Base-by-base conservation (phyloP, 92 coral and sea anemone species). In the Parazoanthus darwini region DNA sequence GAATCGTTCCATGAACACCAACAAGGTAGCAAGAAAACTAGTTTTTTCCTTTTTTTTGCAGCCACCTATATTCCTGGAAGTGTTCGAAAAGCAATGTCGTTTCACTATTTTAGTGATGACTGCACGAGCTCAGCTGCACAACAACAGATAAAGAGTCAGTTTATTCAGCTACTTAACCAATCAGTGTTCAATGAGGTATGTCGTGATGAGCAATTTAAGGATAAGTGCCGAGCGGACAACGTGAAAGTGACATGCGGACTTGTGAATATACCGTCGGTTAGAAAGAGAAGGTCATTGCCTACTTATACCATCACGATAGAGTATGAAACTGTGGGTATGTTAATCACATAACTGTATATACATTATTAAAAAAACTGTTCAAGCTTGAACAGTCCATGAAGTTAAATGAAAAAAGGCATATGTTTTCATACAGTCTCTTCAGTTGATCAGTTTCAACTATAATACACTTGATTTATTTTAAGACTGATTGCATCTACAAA, bases 211-310 rank as follows among this genome's bases (percentile, higher is more conserved):
- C 23, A 16, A 22, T 48, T 89, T 54, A 86, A 89, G n/a, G 92
- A 92, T 37, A 77, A 70, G 23, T 92, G 94, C 80, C 85, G 23
- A n/a, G 94, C 86, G 11, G 80, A 88, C 13, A 92, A 90, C 79
- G 94, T 92, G 20, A 84, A 48, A 18, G 95, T 92, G 48, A 88
- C 90, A 9, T 92, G 95, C 56, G 88, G 82, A 48, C n/a, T 22
- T 51, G 85, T n/a, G 42, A 16, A n/a, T 5, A 46, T 82, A 50
- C 42, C 42, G 33, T 72, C 82, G 26, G 18, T 42, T 39, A n/a
- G 80, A 51, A 58, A 81, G 58, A 82, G 56, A 37, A 37, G 81
- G 6, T 50, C 79, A 5, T 37, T 8, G 13, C 42, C 35, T 6
- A 54, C 18, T 2, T 72, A 33, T 37, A 72, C 33, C 22, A 26